phyloP scores from a whole-genome alignment of 1,140 invertebrate genomes.

The Phymorhynchus buccinoides region DNA sequence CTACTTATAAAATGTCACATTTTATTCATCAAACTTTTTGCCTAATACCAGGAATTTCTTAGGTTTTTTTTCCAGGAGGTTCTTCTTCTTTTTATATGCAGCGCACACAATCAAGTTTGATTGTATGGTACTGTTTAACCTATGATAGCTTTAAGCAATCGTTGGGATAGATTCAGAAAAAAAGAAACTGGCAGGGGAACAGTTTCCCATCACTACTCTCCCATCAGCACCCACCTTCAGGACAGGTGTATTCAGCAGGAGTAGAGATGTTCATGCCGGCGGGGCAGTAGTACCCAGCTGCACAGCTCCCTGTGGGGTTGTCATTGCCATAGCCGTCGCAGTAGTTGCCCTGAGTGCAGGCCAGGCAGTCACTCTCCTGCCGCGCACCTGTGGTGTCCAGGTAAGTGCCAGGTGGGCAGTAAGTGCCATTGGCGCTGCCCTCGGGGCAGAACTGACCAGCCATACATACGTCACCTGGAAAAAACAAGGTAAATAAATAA shows the following conservation, averaged over 20 bases:
- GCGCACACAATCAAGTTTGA: too few relatives aligned
- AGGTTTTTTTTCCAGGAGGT: too few relatives aligned
- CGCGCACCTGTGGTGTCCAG: constrained; percentile 57
- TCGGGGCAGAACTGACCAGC: constrained; percentile 63
- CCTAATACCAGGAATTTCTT: too few relatives aligned
- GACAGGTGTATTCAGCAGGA: constrained; percentile 63
- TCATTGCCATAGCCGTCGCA: constrained; percentile 66
- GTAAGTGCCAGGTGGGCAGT: constrained; percentile 66
- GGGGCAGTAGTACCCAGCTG: constrained; percentile 66
- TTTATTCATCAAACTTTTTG: too few relatives aligned
- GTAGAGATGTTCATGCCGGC: constrained; percentile 59
- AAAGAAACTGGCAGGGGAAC: too few relatives aligned
- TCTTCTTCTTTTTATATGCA: too few relatives aligned
- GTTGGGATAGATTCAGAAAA: too few relatives aligned
- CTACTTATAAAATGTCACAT: neutral
- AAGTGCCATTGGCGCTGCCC: constrained; percentile 62
- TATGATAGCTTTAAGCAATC: neutral
- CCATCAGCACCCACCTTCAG: constrained; percentile 54
- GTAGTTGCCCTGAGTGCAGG: constrained; percentile 61
- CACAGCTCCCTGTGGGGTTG: constrained; percentile 57
- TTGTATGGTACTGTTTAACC: too few relatives aligned
- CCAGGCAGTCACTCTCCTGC: constrained; percentile 55
- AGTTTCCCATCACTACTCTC: too few relatives aligned
- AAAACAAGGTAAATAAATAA: neutral
- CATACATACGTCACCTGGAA: constrained; percentile 64